Base-by-base conservation (phyloP, 2,888 invertebrate species). In the Ypsolopha scabrella region DNA sequence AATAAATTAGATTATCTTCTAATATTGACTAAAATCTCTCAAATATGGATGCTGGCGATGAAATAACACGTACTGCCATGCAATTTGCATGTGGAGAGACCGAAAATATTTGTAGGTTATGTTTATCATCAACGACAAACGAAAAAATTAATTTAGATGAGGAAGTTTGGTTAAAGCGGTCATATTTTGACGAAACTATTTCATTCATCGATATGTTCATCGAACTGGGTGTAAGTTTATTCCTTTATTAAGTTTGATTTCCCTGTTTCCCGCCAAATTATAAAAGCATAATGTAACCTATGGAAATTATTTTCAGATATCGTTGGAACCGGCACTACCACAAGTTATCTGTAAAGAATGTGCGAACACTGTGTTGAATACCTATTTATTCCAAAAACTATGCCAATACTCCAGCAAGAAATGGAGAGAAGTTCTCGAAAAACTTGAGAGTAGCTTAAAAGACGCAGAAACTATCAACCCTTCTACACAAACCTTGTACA, bases 51-150 rank as follows among this genome's bases (percentile, higher is more conserved):
- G 33, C 50, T 8, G 55, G 63, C 6, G 44, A 51, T 34, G 52
- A 59, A 13, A 53, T 60, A 14, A 58, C 56, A 9, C 41, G 45
- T 6, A 58, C 68, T 7, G 75, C 65, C 1, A 51, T 78, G n/a
- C 74, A 69, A 54, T 82, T 64, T 51, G 47, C 82, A 4, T 61
- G 70, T 9, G 71, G 72, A 6, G 70, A 73, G 50, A 61, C 64
- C 14, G 65, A 67, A 46, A 61, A 70, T 34, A 56, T 82, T 60
- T 83, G 83, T 58, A 80, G 82, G 72, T 73, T 83, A 70, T 83
- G 83, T 72, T 76, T 80, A 55, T 60, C 63, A 54, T 55, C 60
- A 1, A 73, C 72, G 61, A 67, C 7, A 24, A 56, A 60, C 0
- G 54, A 62, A 54, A 67, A 64, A 57, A 55, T 72, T 9, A 60